Evolutionary conservation across 1,140 invertebrate species (phyloP).

Genomic region (Batillaria attramentaria): DNA sequence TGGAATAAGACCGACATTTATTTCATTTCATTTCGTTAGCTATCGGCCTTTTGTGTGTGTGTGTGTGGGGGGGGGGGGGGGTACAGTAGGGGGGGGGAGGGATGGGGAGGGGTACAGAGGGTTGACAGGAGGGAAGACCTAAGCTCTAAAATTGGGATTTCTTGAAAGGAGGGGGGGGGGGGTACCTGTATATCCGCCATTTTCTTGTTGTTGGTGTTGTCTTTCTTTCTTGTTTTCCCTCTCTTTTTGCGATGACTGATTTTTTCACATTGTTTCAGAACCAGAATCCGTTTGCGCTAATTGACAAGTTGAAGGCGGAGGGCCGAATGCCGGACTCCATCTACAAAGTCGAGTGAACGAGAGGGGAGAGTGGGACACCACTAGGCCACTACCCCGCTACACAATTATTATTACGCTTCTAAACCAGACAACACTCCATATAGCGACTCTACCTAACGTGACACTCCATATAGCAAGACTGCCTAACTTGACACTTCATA

Average conservation of each 20-base stretch:
- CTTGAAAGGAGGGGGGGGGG: too few relatives aligned
- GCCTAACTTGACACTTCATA: too few relatives aligned
- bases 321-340: neutral
- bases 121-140: neutral
- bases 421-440: too few relatives aligned
- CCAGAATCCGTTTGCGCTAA: conserved; percentile 6
- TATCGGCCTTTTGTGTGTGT: neutral
- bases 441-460: too few relatives aligned
- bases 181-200: neutral
- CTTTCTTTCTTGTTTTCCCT: neutral
- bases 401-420: too few relatives aligned
- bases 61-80: neutral
- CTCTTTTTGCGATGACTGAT: neutral
- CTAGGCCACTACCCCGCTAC: too few relatives aligned
- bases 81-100: neutral
- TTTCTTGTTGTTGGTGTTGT: neutral
- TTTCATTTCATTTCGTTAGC: neutral
- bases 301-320: neutral
- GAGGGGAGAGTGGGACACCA: too few relatives aligned
- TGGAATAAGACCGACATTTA: too few relatives aligned
- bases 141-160: neutral
- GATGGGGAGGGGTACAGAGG: neutral
- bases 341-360: conserved; percentile 7
- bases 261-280: conserved; percentile 5
- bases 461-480: too few relatives aligned